Evolutionary conservation across 2,888 invertebrate species (phyloP), one percentile per base, ranked within the genome.

Genomic region (Hyalella azteca): DNA sequence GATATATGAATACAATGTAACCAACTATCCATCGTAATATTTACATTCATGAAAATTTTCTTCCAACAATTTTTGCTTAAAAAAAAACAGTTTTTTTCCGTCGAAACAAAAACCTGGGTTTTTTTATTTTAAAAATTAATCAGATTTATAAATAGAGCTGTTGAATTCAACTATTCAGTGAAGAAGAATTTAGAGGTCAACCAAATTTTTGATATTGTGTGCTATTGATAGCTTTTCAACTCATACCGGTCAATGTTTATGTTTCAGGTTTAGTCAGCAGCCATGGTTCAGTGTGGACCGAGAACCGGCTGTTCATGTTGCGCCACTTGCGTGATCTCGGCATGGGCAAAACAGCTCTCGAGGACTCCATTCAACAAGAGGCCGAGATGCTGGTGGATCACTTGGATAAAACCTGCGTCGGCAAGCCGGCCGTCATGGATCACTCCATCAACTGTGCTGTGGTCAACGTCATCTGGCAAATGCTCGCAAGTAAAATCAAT

Each of bases 301-400:
- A 40, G 39, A 73, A 40, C 76, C 76, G 59, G 19, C 76, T 32
- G 9, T 79, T 29, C 59, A 59, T 54, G 26, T 29, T 54, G 26
- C 54, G 54, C 41, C 50, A 79, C 36, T 48, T 79, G 45, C 76
- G 79, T 15, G 79, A 79, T 36, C 48, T 79, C 32, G 79, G 79
- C 7, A 79, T 79, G 79, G 79, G 79, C 32, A 79, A 73, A 60
- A 76, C 79, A 3, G 32, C 59, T 32, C 36, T 79, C 59, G 79
- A 79, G 76, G 77, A 60, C 22, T 54, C 76, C 45, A 79, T 79
- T n/a, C 59, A 60, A 32, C 26, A 15, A 22, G 79, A 79, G 41
- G 79, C 79, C 5, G 32, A n/a, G 9, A 26, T 29, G 22, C 41
- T 79, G 79, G 77, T 79, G 22, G 59, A 77, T n/a, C 59, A 79